Conservation (phyloP, 2,888 invertebrate species). For the Hypena proboscidalis region DNA sequence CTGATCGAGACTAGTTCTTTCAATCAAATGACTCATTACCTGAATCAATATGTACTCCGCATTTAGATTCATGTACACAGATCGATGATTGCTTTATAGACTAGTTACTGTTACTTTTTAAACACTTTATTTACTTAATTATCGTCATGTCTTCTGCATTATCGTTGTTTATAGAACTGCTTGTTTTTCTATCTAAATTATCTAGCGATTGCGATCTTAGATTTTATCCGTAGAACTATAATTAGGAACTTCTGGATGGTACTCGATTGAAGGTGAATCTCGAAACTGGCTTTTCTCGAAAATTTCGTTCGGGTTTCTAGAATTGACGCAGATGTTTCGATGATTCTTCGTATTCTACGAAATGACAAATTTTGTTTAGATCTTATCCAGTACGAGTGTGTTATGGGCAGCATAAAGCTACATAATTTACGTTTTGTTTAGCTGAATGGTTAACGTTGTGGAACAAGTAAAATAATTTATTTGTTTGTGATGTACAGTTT, state of each 20-base stretch:
- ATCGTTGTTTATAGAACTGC: conserved; percentile 11
- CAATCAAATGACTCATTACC: conserved; percentile 30
- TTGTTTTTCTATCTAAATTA: conserved; percentile 21
- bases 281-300: conserved; percentile 2
- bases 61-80: conserved; percentile 26
- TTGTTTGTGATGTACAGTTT: too few species aligned
- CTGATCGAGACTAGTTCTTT: conserved; percentile 36
- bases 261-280: not conserved
- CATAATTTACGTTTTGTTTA: too few species aligned
- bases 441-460: too few species aligned
- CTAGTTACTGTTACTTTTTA: conserved; percentile 19
- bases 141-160: conserved; percentile 20
- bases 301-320: not conserved
- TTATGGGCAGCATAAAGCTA: too few species aligned
- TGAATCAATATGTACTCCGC: conserved; percentile 34
- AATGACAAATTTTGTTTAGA: conserved; percentile 5
- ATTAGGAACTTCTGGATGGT: not conserved
- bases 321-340: conserved; percentile 2
- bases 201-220: not conserved
- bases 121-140: conserved; percentile 19
- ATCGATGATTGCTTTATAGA: conserved; percentile 28
- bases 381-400: not conserved
- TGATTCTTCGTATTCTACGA: conserved; percentile 3
- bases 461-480: too few species aligned
- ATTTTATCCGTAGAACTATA: not conserved